Evolutionary conservation across 2,888 invertebrate species (phyloP).

Genomic region (Xestia sexstrigata): DNA sequence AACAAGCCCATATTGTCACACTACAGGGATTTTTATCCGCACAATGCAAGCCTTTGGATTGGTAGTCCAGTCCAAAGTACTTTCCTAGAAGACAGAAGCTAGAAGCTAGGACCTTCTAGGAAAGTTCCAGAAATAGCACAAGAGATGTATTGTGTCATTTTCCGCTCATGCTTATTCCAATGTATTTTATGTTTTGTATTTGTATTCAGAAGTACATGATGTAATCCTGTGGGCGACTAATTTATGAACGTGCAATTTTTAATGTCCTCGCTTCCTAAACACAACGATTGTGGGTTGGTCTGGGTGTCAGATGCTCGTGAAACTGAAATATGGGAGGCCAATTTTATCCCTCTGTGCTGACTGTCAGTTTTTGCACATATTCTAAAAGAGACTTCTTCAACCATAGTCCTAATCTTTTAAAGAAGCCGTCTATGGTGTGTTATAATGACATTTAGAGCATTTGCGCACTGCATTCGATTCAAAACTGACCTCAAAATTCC

Average conservation of each 20-base stretch:
- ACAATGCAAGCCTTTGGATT: too few species aligned
- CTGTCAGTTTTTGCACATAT: neutral
- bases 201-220: constrained; percentile 35
- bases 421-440: too few species aligned
- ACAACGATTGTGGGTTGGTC: constrained; percentile 19
- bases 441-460: too few species aligned
- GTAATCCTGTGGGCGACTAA: constrained; percentile 40
- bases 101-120: too few species aligned
- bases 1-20: neutral
- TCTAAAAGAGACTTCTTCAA: too few species aligned
- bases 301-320: constrained; percentile 30
- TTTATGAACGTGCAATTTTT: constrained; percentile 40
- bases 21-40: neutral
- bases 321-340: constrained; percentile 8
- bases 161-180: neutral
- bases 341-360: neutral
- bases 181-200: too few species aligned
- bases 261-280: constrained; percentile 34
- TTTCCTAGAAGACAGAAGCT: too few species aligned
- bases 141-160: neutral
- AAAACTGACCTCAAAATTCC: too few species aligned
- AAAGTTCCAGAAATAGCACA: constrained; percentile 1
- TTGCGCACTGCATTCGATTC: too few species aligned
- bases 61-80: too few species aligned
- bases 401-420: too few species aligned